These are phyloP conservation scores for Fundulus diaphanus DNA, from an alignment of 2,797 vertebrate genomes.

Conservation along the genomic window DNA sequence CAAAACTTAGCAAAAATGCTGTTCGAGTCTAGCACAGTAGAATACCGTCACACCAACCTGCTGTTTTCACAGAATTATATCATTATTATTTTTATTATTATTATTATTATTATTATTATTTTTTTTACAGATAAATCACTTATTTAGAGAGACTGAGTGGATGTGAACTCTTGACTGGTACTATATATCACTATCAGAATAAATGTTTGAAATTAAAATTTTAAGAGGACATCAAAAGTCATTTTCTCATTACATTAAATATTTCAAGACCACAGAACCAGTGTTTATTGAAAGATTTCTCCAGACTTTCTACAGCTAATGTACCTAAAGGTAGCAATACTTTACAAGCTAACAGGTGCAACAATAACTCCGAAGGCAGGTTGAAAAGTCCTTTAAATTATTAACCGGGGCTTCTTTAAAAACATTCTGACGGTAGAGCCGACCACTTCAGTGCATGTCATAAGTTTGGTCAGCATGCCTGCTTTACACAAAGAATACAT, in stretches of 20 bases:
- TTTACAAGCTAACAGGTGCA: slow-evolving; percentile 1
- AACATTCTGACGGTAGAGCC: slow-evolving; percentile 21
- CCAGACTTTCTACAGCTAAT: background rate
- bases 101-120: no score
- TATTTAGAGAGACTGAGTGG: background rate
- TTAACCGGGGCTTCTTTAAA: slow-evolving; percentile 30
- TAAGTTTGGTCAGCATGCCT: slow-evolving; percentile 24
- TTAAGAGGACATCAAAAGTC: background rate
- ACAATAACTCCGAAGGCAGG: slow-evolving; percentile 5
- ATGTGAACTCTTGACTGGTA: no score
- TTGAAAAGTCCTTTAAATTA: slow-evolving; percentile 22
- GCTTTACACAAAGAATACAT: slow-evolving; percentile 49
- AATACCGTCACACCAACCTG: no score
- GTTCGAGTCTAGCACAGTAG: no score
- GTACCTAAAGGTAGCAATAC: background rate
- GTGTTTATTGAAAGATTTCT: background rate
- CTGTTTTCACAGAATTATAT: no score
- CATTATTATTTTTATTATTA: no score
- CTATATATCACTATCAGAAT: background rate
- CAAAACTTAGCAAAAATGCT: no score
- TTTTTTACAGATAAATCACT: no score
- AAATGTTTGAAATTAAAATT: background rate
- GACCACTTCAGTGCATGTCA: slow-evolving; percentile 8
- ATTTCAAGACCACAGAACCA: background rate
- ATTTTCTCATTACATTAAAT: background rate